phyloP scores from a whole-genome alignment of 2,888 invertebrate genomes.

The Zaprionus bogoriensis region DNA sequence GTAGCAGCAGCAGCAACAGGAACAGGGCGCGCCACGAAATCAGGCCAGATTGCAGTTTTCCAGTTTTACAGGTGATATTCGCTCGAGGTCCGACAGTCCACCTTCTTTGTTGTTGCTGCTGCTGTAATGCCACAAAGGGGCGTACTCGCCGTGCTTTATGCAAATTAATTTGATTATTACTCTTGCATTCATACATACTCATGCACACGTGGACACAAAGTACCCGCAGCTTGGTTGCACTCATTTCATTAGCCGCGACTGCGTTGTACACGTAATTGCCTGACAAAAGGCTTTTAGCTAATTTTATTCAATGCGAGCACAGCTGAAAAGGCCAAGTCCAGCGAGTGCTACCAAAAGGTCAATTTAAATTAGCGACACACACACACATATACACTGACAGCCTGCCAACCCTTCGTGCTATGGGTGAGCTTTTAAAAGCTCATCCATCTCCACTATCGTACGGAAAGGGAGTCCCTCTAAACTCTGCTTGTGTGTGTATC shows the following conservation, averaged over 20 bases:
- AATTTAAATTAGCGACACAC: constrained; percentile 14
- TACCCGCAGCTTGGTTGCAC: constrained; percentile 32
- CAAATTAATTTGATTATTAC: constrained; percentile 61
- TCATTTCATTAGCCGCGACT: constrained; percentile 48
- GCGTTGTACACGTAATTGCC: constrained; percentile 26
- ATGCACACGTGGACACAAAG: background rate
- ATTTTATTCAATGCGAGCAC: constrained; percentile 37
- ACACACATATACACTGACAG: no score
- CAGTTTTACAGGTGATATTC: background rate
- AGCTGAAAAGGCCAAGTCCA: constrained; percentile 20
- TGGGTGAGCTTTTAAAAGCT: constrained; percentile 3
- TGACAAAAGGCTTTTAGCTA: constrained; percentile 48
- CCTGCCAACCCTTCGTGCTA: background rate
- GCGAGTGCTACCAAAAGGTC: constrained; percentile 13
- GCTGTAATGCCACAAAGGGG: no score
- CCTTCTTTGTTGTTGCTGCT: no score
- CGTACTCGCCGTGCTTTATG: constrained; percentile 30
- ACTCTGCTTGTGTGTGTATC: background rate
- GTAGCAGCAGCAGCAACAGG: no score
- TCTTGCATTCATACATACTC: constrained; percentile 1
- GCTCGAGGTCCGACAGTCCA: background rate
- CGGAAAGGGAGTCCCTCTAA: no score
- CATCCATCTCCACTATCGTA: background rate
- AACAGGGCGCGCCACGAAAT: constrained; percentile 36
- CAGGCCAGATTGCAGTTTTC: constrained; percentile 42